phyloP scores from a whole-genome alignment of 2,888 invertebrate species.

The Cephus runcator region DNA sequence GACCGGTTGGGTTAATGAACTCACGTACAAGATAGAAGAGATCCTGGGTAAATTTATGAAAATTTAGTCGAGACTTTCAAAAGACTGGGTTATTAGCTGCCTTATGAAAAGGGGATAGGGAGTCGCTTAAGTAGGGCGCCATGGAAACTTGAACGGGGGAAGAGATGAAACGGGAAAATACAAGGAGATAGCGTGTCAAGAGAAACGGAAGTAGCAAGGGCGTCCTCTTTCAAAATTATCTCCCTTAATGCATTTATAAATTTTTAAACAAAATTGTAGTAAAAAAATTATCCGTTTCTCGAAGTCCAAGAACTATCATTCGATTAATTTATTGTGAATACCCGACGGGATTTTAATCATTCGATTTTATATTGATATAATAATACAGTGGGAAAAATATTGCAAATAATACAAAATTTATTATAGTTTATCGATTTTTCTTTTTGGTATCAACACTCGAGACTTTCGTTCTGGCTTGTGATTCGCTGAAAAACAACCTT shows the following conservation, averaged over 20 bases:
- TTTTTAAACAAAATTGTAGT: no score
- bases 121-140: conserved; percentile 14
- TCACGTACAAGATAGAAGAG: background rate
- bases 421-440: background rate
- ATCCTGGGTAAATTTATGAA: conserved; percentile 16
- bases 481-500: background rate
- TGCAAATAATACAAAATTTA: background rate
- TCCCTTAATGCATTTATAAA: background rate
- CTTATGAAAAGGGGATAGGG: conserved; percentile 6
- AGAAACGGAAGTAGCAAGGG: conserved; percentile 16
- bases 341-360: background rate
- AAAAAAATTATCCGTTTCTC: no score
- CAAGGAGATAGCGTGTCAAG: conserved; percentile 14
- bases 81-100: conserved; percentile 20
- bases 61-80: conserved; percentile 18
- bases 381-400: background rate
- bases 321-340: background rate
- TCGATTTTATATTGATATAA: background rate
- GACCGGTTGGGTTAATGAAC: background rate
- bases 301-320: no score
- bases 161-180: conserved; percentile 6
- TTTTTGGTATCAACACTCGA: background rate
- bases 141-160: background rate
- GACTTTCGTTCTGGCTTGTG: background rate
- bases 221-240: background rate